phyloP scores from a whole-genome alignment of 1,140 invertebrate genomes.

The Akabosia matsudoensis region DNA sequence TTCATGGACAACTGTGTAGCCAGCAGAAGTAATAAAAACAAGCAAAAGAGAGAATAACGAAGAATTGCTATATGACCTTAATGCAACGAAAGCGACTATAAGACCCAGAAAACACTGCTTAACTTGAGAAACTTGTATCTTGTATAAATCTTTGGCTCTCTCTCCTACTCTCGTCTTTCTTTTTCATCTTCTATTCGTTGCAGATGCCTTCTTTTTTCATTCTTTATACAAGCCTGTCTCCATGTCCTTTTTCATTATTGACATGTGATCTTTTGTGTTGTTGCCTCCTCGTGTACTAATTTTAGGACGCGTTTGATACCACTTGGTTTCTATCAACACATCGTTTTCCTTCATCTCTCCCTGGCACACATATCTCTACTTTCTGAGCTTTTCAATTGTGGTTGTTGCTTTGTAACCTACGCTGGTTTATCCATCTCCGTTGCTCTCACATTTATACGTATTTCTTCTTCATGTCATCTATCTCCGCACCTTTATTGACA shows the following conservation, averaged over 20 bases:
- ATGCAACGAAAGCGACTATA: not conserved
- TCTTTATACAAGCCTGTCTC: conserved; percentile 1
- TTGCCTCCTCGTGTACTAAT: not conserved
- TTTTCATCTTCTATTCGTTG: not conserved
- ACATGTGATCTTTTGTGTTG: conserved; percentile 17
- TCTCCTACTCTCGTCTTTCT: not conserved
- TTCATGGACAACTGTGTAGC: conserved; percentile 15
- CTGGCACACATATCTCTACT: too few species aligned
- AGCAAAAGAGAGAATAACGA: not conserved
- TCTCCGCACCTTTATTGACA: too few species aligned
- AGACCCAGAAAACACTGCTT: not conserved
- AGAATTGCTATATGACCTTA: too few species aligned
- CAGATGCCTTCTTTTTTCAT: not conserved
- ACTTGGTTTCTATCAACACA: conserved; percentile 8
- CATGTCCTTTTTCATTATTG: conserved; percentile 24
- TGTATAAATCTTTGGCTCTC: conserved; percentile 10
- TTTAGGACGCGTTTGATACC: conserved; percentile 19
- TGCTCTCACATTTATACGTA: not conserved
- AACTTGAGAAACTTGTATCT: not conserved
- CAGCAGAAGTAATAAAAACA: conserved; percentile 12
- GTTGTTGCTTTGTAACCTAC: not conserved
- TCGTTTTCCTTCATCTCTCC: too few species aligned
- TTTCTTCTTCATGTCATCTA: not conserved
- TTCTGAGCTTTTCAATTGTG: not conserved
- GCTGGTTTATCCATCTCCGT: not conserved